Conservation (phyloP, 2,113 vertebrate species). For the Callipepla squamata region DNA sequence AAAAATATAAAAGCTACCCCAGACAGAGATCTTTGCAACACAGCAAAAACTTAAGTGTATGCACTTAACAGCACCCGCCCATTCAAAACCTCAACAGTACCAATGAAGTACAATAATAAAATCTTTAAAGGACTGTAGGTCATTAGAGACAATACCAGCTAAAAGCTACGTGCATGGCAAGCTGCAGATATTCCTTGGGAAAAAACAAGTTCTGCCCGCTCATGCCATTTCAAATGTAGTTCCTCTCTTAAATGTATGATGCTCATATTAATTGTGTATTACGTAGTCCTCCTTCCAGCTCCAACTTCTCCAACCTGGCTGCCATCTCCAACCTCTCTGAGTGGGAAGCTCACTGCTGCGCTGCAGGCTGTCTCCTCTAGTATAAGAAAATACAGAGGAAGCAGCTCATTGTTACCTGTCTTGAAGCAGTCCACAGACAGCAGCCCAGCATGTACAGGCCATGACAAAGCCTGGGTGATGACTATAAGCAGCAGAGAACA, state of each 20-base stretch:
- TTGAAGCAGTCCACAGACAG: background rate
- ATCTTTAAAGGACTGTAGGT: background rate
- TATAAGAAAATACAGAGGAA: background rate
- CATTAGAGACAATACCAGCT: rapidly evolving
- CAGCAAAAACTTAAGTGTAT: background rate
- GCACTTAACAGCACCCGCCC: background rate
- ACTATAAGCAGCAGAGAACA: background rate
- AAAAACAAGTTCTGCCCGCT: background rate
- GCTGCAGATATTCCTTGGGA: background rate
- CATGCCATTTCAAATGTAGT: background rate
- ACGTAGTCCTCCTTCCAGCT: background rate
- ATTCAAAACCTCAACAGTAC: background rate
- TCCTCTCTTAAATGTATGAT: background rate
- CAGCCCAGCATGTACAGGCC: background rate
- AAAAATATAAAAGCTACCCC: background rate
- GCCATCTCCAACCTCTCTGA: background rate
- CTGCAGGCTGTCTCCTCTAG: background rate
- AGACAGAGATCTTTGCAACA: background rate
- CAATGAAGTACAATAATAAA: background rate
- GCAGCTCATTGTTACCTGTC: background rate
- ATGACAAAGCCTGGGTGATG: background rate
- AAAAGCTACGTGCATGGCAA: background rate
- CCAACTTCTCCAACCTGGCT: background rate
- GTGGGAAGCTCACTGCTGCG: background rate
- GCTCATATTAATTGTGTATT: rapidly evolving